A percentile compares a stretch with the other conserved stretches of the same genome.
Conservation (phyloP, 2,797 vertebrate species). For the Anabacerthia variegaticeps region DNA sequence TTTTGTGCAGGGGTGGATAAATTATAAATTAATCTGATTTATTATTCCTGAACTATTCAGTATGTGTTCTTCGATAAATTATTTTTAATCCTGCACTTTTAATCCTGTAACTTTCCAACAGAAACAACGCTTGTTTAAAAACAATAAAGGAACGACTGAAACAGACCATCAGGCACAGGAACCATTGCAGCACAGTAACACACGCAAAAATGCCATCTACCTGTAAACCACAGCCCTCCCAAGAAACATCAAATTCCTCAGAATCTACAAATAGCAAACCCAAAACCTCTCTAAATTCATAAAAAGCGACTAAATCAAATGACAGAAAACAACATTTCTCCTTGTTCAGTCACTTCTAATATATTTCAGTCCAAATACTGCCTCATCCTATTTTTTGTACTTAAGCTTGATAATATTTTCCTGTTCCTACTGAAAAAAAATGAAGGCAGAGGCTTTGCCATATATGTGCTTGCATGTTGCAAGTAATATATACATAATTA, state of each 20-base stretch:
- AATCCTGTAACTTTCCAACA: not conserved
- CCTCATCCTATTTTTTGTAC: not conserved
- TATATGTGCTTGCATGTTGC: accelerated
- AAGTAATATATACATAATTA: not conserved
- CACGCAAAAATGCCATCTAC: not conserved
- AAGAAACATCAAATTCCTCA: not conserved
- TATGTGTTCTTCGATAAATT: not conserved
- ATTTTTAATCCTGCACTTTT: not conserved
- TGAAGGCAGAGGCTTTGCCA: not conserved
- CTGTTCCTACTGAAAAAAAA: not conserved
- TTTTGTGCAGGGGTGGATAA: not conserved
- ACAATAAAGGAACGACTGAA: not conserved
- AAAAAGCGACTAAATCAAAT: not conserved
- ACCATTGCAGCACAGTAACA: not conserved
- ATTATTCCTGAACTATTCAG: not conserved
- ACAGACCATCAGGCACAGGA: not conserved
- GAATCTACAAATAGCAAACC: not conserved
- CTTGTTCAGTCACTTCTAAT: not conserved
- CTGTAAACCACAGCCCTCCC: not conserved
- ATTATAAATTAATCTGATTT: not conserved
- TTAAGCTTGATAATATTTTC: not conserved
- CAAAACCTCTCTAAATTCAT: not conserved
- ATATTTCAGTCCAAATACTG: not conserved
- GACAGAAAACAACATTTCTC: not conserved
- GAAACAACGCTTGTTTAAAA: not conserved